Percentiles rank a stretch among this genome's conserved stretches.
phyloP scores from a whole-genome alignment of 2,888 invertebrate genomes.

The Drosophila imparisetae region DNA sequence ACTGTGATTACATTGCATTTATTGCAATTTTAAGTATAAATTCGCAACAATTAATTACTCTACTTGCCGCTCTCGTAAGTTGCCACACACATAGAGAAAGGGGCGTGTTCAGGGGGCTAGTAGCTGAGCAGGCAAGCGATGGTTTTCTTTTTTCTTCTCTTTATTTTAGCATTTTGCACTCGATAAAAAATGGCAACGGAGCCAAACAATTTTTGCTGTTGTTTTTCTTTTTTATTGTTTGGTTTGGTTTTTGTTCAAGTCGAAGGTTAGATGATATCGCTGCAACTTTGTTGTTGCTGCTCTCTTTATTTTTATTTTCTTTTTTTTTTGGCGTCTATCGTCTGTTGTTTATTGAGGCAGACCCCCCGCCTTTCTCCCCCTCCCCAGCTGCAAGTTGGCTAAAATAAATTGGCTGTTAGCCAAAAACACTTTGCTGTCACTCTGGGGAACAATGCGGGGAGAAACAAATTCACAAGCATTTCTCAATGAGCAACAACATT shows the following conservation, averaged over 20 bases:
- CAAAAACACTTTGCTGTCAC: slow-evolving; percentile 57
- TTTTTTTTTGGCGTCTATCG: slow-evolving; percentile 32
- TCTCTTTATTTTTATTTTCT: slow-evolving; percentile 4
- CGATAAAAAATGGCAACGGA: slow-evolving; percentile 62
- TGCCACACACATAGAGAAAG: neutral
- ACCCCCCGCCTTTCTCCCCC: neutral
- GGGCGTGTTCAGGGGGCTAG: no score
- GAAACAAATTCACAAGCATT: slow-evolving; percentile 39
- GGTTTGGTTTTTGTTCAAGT: slow-evolving; percentile 54
- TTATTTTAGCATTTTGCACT: slow-evolving; percentile 62
- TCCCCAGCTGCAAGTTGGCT: slow-evolving; percentile 42
- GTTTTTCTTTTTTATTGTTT: slow-evolving; percentile 4
- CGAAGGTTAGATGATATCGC: slow-evolving; percentile 77
- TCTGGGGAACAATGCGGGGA: slow-evolving; percentile 21
- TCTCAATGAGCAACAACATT: slow-evolving; percentile 46
- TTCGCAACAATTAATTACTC: neutral
- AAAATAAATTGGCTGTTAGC: slow-evolving; percentile 66
- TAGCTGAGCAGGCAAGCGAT: neutral
- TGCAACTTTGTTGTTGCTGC: slow-evolving; percentile 26
- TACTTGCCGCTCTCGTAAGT: slow-evolving; percentile 1
- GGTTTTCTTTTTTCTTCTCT: neutral
- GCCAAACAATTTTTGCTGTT: slow-evolving; percentile 18
- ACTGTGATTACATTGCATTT: neutral
- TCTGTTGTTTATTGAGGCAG: slow-evolving; percentile 65
- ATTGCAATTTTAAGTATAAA: neutral